Evolutionary conservation across 2,797 vertebrate species (phyloP), one percentile per base, ranked within the genome.

Genomic region (Gobionotothen gibberifrons): DNA sequence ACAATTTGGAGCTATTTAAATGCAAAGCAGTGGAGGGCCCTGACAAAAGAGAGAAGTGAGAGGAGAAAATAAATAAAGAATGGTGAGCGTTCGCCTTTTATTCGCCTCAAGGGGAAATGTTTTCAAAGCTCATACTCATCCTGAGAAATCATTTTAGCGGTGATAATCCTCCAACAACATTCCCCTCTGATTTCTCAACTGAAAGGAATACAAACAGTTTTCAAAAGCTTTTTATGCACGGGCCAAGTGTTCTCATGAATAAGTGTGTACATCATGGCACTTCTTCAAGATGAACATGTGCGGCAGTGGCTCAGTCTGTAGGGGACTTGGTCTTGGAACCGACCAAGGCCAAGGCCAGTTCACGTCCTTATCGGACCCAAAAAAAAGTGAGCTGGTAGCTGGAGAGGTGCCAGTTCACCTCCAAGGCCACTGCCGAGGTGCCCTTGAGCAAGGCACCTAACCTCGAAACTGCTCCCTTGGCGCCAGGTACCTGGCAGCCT

Each of bases 1-100:
- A 74, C 49, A 69, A 86, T 91, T 88, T 72, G 67, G 74, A 85
- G 69, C 10, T 62, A 86, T 90, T 92, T 68, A 85, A 75, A 91
- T 88, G 88, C 85, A 84, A 87, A 90, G 78, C 73, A 61, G 73
- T 14, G 53, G 42, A 79, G 72, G 62, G 57, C 55, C 32, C 16
- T 15, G 56, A 86, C 84, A 85, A 84, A 86, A 60, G 69, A 75
- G 26, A 26, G 57, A 70, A 70, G 67, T 44, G 71, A 61, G 43
- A 61, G 57, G 36, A 58, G 56, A 44, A 83, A 79, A 79, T 72
- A 76, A 87, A 82, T 76, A 75, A 77, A 81, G 55, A 82, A 79
- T 60, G 11, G 72, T 67, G 70, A 42, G 49, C 47, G 22, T 66
- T 81, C 8, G 43, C 69, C 61, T 77, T 84, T 88, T 77, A 75